Conservation (phyloP, 53 echinoderm and acorn worm species). For the Patiria pectinifera region DNA sequence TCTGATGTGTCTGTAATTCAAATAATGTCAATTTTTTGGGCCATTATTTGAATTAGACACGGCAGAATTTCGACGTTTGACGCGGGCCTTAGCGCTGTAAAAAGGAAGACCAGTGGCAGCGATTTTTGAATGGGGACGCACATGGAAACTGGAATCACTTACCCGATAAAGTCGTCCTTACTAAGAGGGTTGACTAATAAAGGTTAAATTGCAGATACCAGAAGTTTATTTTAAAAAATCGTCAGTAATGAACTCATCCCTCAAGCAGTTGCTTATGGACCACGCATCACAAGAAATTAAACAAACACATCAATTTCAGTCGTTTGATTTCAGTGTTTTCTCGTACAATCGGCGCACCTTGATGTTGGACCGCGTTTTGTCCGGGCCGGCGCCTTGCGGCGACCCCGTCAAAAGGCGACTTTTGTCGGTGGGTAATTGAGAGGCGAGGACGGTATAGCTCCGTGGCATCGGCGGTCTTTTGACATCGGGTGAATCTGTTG, state of each 20-base stretch:
- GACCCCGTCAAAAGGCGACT: neutral
- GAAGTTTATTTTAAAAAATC: neutral
- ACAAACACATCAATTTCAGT: conserved; percentile 10
- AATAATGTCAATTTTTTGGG: too few relatives aligned
- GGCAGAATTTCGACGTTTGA: too few relatives aligned
- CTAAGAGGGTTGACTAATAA: neutral
- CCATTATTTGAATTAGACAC: too few relatives aligned
- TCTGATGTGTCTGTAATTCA: too few relatives aligned
- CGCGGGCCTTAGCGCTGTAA: too few relatives aligned
- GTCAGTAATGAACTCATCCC: conserved; percentile 1
- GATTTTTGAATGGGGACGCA: too few relatives aligned
- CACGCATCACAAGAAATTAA: neutral
- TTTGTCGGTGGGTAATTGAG: conserved; percentile 39
- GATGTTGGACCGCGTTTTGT: neutral
- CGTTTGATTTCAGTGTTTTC: neutral
- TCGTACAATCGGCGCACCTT: neutral
- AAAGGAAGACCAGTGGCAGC: too few relatives aligned
- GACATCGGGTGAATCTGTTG: conserved; percentile 34
- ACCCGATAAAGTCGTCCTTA: too few relatives aligned
- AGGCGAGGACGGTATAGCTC: neutral
- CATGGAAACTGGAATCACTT: too few relatives aligned
- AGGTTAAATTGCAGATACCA: neutral
- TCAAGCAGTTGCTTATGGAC: neutral
- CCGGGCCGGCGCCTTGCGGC: conserved; percentile 1
- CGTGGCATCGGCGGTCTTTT: neutral